Evolutionary conservation across 2,797 vertebrate species (phyloP).

Genomic region (Huso huso): DNA sequence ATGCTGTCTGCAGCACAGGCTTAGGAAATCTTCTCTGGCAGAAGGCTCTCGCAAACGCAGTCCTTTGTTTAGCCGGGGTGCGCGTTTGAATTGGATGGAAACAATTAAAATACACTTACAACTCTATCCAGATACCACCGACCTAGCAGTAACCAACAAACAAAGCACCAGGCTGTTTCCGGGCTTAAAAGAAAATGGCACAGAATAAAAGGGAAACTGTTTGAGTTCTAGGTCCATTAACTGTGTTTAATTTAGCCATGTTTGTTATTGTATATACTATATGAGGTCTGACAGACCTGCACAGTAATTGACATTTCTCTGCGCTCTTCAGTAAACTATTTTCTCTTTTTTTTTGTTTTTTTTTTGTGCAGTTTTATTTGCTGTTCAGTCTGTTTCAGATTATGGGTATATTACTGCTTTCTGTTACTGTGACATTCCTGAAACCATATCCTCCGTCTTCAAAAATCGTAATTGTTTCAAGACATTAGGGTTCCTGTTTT

Average conservation of each 20-base stretch:
- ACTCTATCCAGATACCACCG: not conserved
- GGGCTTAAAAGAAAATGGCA: not conserved
- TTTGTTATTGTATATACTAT: not conserved
- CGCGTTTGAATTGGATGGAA: not conserved
- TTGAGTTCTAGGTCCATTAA: constrained; percentile 26
- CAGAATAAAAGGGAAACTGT: not conserved
- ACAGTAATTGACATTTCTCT: constrained; percentile 54
- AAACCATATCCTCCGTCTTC: constrained; percentile 31
- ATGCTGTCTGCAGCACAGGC: constrained; percentile 37
- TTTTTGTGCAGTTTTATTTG: constrained; percentile 46
- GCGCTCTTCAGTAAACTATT: constrained; percentile 26
- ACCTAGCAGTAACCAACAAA: not conserved
- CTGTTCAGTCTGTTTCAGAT: constrained; percentile 57
- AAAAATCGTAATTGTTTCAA: constrained; percentile 47
- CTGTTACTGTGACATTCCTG: constrained; percentile 39
- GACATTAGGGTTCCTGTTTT: constrained; percentile 31
- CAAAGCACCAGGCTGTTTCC: not conserved
- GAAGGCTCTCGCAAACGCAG: constrained; percentile 25
- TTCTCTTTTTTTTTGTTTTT: constrained; percentile 9
- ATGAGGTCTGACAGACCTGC: constrained; percentile 34
- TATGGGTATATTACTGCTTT: constrained; percentile 36
- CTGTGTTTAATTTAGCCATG: not conserved
- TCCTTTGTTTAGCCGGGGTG: not conserved
- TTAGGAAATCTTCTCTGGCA: not conserved
- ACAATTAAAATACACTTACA: not conserved